These are phyloP conservation scores for Zelleria hepariella DNA, from an alignment of 2,888 invertebrate species.

Conservation along the genomic window DNA sequence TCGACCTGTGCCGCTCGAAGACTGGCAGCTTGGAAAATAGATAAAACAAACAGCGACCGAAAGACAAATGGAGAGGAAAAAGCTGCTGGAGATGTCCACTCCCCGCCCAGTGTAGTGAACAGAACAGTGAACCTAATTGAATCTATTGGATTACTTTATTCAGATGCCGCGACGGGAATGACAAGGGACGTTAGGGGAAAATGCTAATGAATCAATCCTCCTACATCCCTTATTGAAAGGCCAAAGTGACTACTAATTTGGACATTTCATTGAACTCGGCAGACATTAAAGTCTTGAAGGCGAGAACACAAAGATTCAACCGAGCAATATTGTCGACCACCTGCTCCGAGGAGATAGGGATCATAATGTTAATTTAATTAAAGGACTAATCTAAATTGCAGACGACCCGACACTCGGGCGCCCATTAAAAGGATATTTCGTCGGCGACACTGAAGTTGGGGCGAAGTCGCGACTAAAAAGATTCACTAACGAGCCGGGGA, in stretches of 20 bases:
- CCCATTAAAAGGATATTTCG: conserved; percentile 70
- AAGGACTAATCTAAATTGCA: conserved; percentile 73
- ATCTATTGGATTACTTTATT: conserved; percentile 2
- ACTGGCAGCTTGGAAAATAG: conserved; percentile 43
- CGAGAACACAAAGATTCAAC: conserved; percentile 32
- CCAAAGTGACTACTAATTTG: neutral
- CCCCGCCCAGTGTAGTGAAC: neutral
- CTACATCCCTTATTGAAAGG: neutral
- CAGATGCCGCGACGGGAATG: neutral
- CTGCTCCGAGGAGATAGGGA: conserved; percentile 64
- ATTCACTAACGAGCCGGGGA: neutral
- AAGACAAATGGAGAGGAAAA: conserved; percentile 44
- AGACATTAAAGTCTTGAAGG: conserved; percentile 19
- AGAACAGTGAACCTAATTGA: conserved; percentile 1
- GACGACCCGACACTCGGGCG: conserved; percentile 66
- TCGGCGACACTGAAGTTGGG: conserved; percentile 55
- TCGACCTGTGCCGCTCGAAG: conserved; percentile 41
- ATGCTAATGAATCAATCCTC: neutral
- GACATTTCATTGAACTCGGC: conserved; percentile 10
- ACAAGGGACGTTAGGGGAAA: neutral
- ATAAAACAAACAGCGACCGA: conserved; percentile 36
- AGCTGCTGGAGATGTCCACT: conserved; percentile 9
- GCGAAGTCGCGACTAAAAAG: conserved; percentile 60
- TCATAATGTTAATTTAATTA: conserved; percentile 73
- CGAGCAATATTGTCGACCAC: conserved; percentile 61